phyloP scores from a whole-genome alignment of 2,888 invertebrate genomes.

The Ennomos fuscantarius region DNA sequence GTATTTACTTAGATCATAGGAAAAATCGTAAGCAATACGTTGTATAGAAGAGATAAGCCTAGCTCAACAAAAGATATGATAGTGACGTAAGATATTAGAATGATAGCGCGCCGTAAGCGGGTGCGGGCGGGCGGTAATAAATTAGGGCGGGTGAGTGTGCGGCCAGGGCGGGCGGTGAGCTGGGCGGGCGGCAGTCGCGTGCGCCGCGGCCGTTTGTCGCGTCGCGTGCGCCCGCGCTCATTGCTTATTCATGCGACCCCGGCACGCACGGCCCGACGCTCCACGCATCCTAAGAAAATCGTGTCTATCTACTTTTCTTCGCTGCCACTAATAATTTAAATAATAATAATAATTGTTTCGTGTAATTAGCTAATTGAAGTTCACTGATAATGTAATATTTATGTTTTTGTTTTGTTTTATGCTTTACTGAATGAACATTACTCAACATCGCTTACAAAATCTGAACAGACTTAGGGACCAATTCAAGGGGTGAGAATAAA shows the following conservation, averaged over 20 bases:
- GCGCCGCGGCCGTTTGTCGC: slow-evolving; percentile 68
- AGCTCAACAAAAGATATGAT: slow-evolving; percentile 51
- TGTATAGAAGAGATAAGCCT: not conserved
- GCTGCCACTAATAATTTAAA: slow-evolving; percentile 31
- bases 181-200: slow-evolving; percentile 69
- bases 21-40: not conserved
- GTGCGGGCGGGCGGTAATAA: slow-evolving; percentile 65
- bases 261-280: slow-evolving; percentile 64
- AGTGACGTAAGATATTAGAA: slow-evolving; percentile 65
- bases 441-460: no score
- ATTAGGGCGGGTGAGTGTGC: slow-evolving; percentile 60
- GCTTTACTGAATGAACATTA: no score
- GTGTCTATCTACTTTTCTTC: slow-evolving; percentile 26
- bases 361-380: no score
- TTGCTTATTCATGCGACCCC: slow-evolving; percentile 79
- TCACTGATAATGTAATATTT: no score
- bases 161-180: slow-evolving; percentile 53
- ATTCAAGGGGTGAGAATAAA: no score
- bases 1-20: no score
- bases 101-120: slow-evolving; percentile 59
- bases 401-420: no score
- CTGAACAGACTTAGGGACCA: no score
- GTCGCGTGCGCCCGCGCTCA: slow-evolving; percentile 83
- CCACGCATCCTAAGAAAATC: slow-evolving; percentile 29
- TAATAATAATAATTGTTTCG: not conserved